Base-by-base conservation (phyloP, 2,888 invertebrate genomes). In the Drosophila buzzatii region DNA sequence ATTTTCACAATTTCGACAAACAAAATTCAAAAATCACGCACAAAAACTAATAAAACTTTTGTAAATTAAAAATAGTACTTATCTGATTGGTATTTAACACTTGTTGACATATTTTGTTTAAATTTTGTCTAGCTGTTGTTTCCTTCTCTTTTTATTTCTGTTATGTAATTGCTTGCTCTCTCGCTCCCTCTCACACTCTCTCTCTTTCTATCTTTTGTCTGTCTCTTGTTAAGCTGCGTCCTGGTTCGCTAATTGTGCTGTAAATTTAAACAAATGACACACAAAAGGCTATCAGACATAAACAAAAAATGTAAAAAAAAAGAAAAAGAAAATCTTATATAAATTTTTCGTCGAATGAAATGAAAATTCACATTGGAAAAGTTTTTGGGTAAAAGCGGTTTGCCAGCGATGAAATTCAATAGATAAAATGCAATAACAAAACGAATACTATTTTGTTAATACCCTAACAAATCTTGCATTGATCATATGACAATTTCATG, bases 211-310 rank as follows among this genome's bases (percentile, higher is more conserved):
- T 58, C 51, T 53, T 63, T 14, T 53, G 3, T 33, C 27, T 67
- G 4, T 73, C 23, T 59, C 10, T 65, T 7, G 49, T 23, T 53
- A n/a, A 20, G 45, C 64, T 69, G 35, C 58, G 59, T 64, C 64
- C 23, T 64, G 60, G 52, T 70, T 69, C 51, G 59, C 72, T 84
- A 82, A 84, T 87, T 82, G 82, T 82, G 66, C 80, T 88, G 89
- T 82, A 80, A 75, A 70, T 70, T 82, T 52, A 51, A 76, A 67
- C 37, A 65, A 67, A 53, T 55, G 63, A 31, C 52, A 55, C 51
- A 53, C 31, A 47, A 18, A 45, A 45, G 35, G 12, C 33, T n/a
- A 35, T 9, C 33, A 56, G 12, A 18, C 18, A 33, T 27, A 56
- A 41, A 23, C 14, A 37, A 51, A 27, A 49, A 18, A 31, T 23